These are phyloP conservation scores for Suncus etruscus DNA, from an alignment of 2,113 vertebrate genomes.

Conservation along the genomic window DNA sequence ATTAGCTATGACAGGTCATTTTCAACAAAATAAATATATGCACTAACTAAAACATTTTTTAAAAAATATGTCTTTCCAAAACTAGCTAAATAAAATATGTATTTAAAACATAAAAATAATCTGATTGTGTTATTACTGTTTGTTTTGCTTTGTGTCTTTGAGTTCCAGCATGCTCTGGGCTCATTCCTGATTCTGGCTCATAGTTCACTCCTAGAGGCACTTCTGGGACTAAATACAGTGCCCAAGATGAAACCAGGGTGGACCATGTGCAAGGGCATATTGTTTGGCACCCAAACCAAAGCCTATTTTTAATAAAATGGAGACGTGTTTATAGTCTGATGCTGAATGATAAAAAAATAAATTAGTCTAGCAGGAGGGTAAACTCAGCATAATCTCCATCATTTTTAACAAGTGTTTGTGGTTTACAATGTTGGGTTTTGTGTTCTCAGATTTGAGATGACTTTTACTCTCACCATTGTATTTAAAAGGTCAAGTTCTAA, in stretches of 20 bases:
- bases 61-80: neutral
- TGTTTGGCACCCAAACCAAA: too few species aligned
- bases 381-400: neutral
- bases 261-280: neutral
- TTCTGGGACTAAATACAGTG: too few species aligned
- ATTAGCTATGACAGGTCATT: neutral
- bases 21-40: constrained; percentile 7
- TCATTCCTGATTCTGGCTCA: too few species aligned
- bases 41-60: neutral
- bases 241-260: neutral
- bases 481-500: constrained; percentile 12
- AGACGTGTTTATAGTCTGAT: neutral
- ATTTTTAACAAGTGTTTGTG: neutral
- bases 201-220: too few species aligned
- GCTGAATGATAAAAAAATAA: neutral
- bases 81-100: too few species aligned
- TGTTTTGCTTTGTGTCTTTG: too few species aligned
- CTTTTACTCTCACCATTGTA: neutral
- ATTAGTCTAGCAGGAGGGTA: neutral
- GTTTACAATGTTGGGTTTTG: too few species aligned
- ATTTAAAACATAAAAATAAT: too few species aligned
- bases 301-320: neutral
- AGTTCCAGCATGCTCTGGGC: too few species aligned
- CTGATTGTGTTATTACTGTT: too few species aligned
- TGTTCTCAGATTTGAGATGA: neutral